Conservation (phyloP, 2,888 invertebrate species). For the Augochlorella aurata region DNA sequence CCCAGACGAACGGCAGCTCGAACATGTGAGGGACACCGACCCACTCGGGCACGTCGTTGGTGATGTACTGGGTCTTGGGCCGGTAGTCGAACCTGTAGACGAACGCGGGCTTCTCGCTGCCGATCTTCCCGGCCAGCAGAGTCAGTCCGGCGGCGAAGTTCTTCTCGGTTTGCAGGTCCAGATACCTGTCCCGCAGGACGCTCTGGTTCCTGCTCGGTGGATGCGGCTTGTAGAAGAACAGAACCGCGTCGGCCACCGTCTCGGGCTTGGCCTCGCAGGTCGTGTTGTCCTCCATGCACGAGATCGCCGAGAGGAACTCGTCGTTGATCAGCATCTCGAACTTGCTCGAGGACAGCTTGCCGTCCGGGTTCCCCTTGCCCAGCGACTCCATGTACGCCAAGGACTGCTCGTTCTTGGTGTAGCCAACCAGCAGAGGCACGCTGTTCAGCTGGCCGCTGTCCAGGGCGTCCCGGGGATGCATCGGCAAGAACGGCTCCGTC, state of each 20-base stretch:
- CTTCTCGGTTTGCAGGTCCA: conserved; percentile 90
- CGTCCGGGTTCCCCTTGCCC: conserved; percentile 84
- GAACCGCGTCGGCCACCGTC: conserved; percentile 86
- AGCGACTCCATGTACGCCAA: conserved; percentile 84
- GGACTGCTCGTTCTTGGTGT: conserved; percentile 92
- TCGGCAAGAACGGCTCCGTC: conserved; percentile 86
- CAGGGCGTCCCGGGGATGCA: conserved; percentile 86
- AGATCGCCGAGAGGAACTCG: conserved; percentile 70
- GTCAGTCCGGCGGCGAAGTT: conserved; percentile 89
- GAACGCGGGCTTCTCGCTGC: conserved; percentile 85
- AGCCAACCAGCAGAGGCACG: conserved; percentile 89
- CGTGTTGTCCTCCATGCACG: conserved; percentile 72
- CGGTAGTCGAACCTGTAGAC: conserved; percentile 86
- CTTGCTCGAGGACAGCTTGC: conserved; percentile 85
- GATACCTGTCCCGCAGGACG: conserved; percentile 85
- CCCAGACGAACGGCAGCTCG: conserved; percentile 92
- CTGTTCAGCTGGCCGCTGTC: conserved; percentile 85
- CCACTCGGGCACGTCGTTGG: conserved; percentile 89
- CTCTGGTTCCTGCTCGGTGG: conserved; percentile 86
- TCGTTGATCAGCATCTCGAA: conserved; percentile 87
- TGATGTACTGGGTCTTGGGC: conserved; percentile 86
- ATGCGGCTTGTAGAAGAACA: conserved; percentile 89
- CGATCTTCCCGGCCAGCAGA: conserved; percentile 86
- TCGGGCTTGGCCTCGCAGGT: conserved; percentile 79
- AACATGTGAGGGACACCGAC: conserved; percentile 91